phyloP scores from a whole-genome alignment of 2,113 vertebrate species.

The Pseudopipra pipra region DNA sequence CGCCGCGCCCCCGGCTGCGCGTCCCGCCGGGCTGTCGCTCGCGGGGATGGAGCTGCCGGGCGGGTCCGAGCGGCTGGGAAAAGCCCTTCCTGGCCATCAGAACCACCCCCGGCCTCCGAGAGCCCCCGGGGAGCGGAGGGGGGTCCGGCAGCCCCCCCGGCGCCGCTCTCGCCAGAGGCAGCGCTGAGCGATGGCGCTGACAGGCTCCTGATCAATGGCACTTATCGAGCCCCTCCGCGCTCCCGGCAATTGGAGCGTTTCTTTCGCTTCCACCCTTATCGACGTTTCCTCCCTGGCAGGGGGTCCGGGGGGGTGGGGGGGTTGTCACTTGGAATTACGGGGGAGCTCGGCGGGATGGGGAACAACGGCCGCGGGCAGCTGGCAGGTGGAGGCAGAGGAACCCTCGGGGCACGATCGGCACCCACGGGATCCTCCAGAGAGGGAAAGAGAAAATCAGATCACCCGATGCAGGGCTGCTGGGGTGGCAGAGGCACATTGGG shows the following conservation, averaged over 20 bases:
- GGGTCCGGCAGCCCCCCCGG: conserved; percentile 21
- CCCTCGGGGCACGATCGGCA: fast-evolving
- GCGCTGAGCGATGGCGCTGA: conserved; percentile 31
- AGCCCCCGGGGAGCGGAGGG: conserved; percentile 26
- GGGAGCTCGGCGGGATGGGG: not conserved
- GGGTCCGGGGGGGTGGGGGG: not conserved
- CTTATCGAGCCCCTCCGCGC: not conserved
- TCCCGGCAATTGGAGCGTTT: not conserved
- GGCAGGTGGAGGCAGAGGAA: not conserved
- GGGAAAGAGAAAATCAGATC: not conserved
- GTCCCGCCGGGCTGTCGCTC: not conserved
- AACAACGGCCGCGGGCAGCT: fast-evolving
- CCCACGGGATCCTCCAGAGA: not conserved
- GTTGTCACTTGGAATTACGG: not conserved
- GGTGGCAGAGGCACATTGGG: not conserved
- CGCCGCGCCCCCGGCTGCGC: not conserved
- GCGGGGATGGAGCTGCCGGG: not conserved
- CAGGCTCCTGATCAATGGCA: not conserved
- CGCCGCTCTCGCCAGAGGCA: conserved; percentile 61
- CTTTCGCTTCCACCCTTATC: not conserved
- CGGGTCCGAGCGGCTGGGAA: not conserved
- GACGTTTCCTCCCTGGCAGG: not conserved
- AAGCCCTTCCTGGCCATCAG: not conserved
- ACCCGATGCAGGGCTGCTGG: fast-evolving
- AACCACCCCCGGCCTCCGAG: not conserved